Evolutionary conservation across 2,113 vertebrate species (phyloP).

Genomic region (Coracopsis vasa): DNA sequence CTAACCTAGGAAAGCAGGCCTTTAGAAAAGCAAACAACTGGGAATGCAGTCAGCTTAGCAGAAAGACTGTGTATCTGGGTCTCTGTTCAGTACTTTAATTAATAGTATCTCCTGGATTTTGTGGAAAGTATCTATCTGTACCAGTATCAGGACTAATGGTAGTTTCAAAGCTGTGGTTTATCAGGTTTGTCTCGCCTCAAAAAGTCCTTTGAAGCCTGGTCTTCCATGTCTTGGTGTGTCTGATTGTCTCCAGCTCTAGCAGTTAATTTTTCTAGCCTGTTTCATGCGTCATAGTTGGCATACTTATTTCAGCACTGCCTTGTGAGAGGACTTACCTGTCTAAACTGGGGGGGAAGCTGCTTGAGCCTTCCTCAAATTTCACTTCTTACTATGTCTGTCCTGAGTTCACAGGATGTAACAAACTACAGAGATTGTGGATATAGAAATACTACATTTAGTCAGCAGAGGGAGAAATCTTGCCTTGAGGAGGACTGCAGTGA

Average conservation of each 20-base stretch:
- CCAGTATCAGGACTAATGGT: neutral
- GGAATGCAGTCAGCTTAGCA: neutral
- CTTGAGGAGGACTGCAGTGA: neutral
- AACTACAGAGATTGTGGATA: neutral
- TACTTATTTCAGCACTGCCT: neutral
- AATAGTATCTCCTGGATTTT: neutral
- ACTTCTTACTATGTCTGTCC: neutral
- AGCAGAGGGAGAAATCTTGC: conserved; percentile 39
- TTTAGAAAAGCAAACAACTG: neutral
- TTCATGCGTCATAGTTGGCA: neutral
- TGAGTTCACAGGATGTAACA: neutral
- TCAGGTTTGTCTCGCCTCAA: neutral
- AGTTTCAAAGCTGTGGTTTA: neutral
- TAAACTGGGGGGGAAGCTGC: neutral
- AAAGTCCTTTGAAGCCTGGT: neutral
- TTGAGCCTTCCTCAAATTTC: neutral
- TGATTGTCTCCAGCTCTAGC: neutral
- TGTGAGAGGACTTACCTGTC: neutral
- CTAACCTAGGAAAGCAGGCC: neutral
- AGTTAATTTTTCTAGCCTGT: neutral
- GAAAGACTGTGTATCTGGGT: neutral
- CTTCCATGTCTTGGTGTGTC: neutral
- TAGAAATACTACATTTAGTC: conserved; percentile 1
- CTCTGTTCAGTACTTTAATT: neutral
- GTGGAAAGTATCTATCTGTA: neutral